Evolutionary conservation across 1,140 invertebrate species (phyloP).

Genomic region (Sycophila sp.): DNA sequence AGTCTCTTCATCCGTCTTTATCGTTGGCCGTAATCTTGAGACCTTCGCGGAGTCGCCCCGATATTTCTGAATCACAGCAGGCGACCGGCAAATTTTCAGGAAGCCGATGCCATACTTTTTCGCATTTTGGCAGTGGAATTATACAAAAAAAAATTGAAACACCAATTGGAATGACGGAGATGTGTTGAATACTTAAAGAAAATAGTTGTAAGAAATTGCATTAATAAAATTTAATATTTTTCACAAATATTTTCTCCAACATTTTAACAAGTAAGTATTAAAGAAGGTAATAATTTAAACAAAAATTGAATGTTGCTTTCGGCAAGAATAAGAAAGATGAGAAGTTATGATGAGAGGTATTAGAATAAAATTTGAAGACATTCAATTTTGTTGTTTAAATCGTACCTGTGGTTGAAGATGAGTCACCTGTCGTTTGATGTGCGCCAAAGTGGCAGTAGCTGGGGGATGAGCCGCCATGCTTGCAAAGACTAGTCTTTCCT

Average conservation of each 20-base stretch:
- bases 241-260: too few relatives aligned
- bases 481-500: slow-evolving; percentile 88
- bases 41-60: neutral
- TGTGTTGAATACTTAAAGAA: too few relatives aligned
- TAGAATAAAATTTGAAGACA: slow-evolving; percentile 5
- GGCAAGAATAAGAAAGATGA: neutral
- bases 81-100: too few relatives aligned
- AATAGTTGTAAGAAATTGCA: too few relatives aligned
- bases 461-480: slow-evolving; percentile 89
- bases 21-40: slow-evolving; percentile 27
- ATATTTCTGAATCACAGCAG: slow-evolving; percentile 20
- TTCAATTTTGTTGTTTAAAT: slow-evolving; percentile 42
- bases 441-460: slow-evolving; percentile 75
- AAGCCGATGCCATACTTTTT: too few relatives aligned
- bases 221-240: too few relatives aligned
- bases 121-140: too few relatives aligned
- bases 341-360: too few relatives aligned
- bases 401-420: slow-evolving; percentile 75
- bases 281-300: slow-evolving; percentile 40
- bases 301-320: slow-evolving; percentile 37
- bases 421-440: slow-evolving; percentile 87
- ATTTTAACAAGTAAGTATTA: too few relatives aligned
- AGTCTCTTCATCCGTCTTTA: slow-evolving; percentile 32
- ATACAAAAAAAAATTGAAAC: too few relatives aligned
- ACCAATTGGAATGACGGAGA: too few relatives aligned